Base-by-base conservation (phyloP, 1,140 invertebrate genomes). In the Galleria mellonella region DNA sequence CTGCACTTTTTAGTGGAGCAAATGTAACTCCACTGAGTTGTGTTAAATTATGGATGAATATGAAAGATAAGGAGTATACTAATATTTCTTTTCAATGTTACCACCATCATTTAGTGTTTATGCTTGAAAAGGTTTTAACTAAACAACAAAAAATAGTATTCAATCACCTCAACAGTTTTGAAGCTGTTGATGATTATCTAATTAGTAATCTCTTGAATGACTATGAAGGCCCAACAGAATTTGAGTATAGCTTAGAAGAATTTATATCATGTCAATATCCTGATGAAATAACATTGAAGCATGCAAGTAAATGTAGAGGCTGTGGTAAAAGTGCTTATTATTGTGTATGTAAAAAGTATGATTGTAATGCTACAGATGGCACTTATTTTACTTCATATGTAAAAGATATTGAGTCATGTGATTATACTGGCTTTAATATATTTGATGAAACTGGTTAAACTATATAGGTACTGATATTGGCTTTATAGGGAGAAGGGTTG, bases 81-180 rank as follows among this genome's bases (percentile, higher is more conserved):
- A 72, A 89, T 87, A 76, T 91, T 56, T 88, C 89, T 30, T 97
- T 96, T 84, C 89, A 92, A 45, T 92, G 89, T 71, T 96, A 98
- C 67, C 97, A 98, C 86, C 95, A 97, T 75, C 97, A 98, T 87
- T 88, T 98, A 39, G 94, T 96, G 33, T 97, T 96, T 71, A 98
- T 98, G 97, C 83, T 96, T 56, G 94, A 96, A 74, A 93, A 93
- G 81, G 68, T 93, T 31, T 86, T 97, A 50, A 86, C 89, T 4
- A 93, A 91, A 56, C 75, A 89, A 36, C 89, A 94, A 63, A 91
- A 92, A 56, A 74, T 89, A 52, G 77, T 91, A 38, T 97, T 97
- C 70, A 98, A 97, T 87, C 89, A 89, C 52, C 83, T 97, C 14
- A 89, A 88, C 47, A 91, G 87, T 50, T 92, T 90, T 55, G 73